Base-by-base conservation (phyloP, 2,888 invertebrate genomes). In the Euplexia lucipara region DNA sequence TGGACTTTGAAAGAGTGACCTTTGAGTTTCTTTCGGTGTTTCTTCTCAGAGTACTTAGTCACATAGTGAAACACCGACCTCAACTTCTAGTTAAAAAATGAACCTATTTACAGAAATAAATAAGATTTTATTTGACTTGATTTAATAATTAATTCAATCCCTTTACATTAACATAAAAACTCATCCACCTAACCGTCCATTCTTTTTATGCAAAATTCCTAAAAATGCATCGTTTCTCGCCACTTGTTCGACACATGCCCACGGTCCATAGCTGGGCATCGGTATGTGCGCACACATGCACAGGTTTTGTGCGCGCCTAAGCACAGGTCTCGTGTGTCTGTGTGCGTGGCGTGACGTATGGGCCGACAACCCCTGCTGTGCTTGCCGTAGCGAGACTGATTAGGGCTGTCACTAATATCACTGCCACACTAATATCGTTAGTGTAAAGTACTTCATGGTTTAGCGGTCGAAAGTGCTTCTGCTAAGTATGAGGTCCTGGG, bases 311-410 rank as follows among this genome's bases (percentile, higher is more conserved):
- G 44, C 61, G n/a, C 14, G 68, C 10, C 37, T 20, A 20, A n/a
- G n/a, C n/a, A n/a, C n/a, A n/a, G n/a, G n/a, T n/a, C n/a, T n/a
- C n/a, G n/a, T n/a, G 16, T 45, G 18, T 3, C 16, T 75, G 69
- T 82, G 81, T 83, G 82, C 70, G 82, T 61, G 59, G 53, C 41
- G 86, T 86, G 86, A 83, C 86, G 88, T 90, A 87, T 89, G 86
- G 82, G 81, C 81, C 75, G 74, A 70, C 85, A 84, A 87, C 89
- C 90, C 90, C 90, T 88, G 91, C 90, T 88, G 91, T 83, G 91
- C 79, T 75, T 68, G 78, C 57, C 70, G 82, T 81, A 80, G 70
- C 86, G 83, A 81, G 83, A 74, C 83, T 53, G 32, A 16, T 12
- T 67, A 89, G 89, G 89, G 89, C 22, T 87, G 86, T 3, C 81